Conservation (phyloP, 1,140 invertebrate genomes). For the Copidosoma floridanum region DNA sequence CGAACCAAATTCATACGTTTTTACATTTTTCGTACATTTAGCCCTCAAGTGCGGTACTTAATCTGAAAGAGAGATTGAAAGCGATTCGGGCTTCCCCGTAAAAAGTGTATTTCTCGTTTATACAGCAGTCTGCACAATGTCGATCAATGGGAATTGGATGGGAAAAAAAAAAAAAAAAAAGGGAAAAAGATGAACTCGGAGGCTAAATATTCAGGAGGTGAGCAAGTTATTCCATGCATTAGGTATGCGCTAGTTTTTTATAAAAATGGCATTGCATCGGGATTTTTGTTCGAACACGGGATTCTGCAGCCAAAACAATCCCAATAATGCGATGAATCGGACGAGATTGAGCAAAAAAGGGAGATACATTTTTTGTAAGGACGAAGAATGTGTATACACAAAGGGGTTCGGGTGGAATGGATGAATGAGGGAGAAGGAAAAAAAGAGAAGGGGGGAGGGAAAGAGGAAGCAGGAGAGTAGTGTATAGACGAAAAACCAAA, state of each 20-base stretch:
- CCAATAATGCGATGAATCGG: slow-evolving; percentile 20
- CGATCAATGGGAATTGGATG: too few species aligned
- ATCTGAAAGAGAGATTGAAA: too few species aligned
- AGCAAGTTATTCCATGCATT: too few species aligned
- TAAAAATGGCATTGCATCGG: background rate
- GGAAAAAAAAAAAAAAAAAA: too few species aligned
- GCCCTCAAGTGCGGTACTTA: too few species aligned
- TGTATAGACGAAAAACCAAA: background rate
- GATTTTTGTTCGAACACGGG: slow-evolving; percentile 21
- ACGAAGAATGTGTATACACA: slow-evolving; percentile 19
- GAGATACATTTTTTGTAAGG: slow-evolving; percentile 17
- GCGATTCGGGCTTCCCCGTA: too few species aligned
- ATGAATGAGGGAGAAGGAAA: too few species aligned
- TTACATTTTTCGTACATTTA: too few species aligned
- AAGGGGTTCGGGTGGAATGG: background rate
- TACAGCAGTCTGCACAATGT: too few species aligned
- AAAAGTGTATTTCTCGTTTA: too few species aligned
- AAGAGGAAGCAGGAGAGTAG: background rate
- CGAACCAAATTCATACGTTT: too few species aligned
- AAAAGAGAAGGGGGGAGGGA: background rate
- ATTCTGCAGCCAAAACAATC: slow-evolving; percentile 4
- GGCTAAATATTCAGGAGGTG: background rate
- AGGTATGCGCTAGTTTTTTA: slow-evolving; percentile 26
- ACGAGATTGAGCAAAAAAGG: slow-evolving; percentile 6
- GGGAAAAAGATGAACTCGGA: slow-evolving; percentile 5